Conservation (phyloP, 2,113 vertebrate species). For the Cyrtonyx montezumae region DNA sequence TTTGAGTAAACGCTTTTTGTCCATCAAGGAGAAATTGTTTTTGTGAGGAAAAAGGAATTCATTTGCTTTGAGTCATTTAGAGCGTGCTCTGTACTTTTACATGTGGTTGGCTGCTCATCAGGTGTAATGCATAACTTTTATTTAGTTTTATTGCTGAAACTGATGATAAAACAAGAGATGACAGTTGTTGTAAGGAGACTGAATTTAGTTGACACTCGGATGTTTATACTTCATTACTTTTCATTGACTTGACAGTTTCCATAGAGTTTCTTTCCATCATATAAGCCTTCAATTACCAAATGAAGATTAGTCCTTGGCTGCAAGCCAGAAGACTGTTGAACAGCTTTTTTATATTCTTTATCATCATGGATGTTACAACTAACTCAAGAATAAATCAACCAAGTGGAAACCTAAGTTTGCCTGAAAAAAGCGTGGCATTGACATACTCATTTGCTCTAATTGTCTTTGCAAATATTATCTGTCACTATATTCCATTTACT, state of each 20-base stretch:
- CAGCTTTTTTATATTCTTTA: not conserved
- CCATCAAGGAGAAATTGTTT: not conserved
- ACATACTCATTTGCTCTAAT: not conserved
- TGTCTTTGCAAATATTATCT: not conserved
- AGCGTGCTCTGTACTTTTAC: not conserved
- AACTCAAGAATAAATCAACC: not conserved
- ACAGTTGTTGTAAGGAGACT: conserved; percentile 1
- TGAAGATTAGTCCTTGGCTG: not conserved
- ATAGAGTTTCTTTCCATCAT: conserved; percentile 2
- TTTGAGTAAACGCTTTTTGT: not conserved
- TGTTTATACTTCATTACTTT: conserved; percentile 51
- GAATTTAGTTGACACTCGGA: not conserved
- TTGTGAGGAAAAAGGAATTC: not conserved
- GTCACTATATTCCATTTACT: not conserved
- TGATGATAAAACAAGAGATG: conserved; percentile 24
- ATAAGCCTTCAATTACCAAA: not conserved
- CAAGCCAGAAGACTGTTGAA: not conserved
- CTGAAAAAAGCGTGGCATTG: not conserved
- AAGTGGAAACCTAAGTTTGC: not conserved
- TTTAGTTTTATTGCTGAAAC: not conserved
- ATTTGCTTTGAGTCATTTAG: not conserved
- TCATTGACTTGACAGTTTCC: conserved; percentile 40
- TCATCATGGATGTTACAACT: not conserved
- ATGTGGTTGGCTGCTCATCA: not conserved
- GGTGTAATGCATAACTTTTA: not conserved